Conservation (phyloP, 2,797 vertebrate species). For the Tarsius wallacei region DNA sequence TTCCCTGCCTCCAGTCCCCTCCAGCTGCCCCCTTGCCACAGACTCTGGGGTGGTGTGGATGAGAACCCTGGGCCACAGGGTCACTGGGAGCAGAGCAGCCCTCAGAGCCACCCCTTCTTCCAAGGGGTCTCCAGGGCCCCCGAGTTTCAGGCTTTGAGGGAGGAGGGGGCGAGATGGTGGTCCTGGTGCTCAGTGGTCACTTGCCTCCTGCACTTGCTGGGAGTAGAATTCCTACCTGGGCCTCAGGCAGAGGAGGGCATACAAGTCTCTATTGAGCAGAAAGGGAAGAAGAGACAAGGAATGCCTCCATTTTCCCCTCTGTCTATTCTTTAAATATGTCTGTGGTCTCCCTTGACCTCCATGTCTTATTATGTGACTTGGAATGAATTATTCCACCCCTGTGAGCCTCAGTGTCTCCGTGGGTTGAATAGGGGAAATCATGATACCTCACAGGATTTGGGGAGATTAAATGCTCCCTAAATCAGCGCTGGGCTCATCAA, state of each 20-base stretch:
- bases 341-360: accelerated
- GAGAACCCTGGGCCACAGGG: background rate
- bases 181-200: background rate
- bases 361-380: background rate
- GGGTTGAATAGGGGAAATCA: background rate
- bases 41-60: background rate
- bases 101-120: background rate
- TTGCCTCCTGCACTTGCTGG: background rate
- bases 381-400: background rate
- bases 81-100: background rate
- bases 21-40: background rate
- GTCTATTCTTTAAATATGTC: background rate
- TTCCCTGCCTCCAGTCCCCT: no score
- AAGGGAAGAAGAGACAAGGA: background rate
- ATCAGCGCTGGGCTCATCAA: background rate
- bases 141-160: background rate
- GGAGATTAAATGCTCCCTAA: background rate
- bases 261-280: background rate
- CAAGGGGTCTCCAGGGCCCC: background rate
- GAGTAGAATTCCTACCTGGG: background rate
- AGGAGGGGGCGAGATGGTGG: background rate
- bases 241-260: background rate
- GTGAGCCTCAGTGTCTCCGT: background rate
- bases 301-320: background rate
- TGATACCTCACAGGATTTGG: background rate